Evolutionary conservation across 2,113 vertebrate genomes (phyloP).

Genomic region (Crotalus helleri): DNA sequence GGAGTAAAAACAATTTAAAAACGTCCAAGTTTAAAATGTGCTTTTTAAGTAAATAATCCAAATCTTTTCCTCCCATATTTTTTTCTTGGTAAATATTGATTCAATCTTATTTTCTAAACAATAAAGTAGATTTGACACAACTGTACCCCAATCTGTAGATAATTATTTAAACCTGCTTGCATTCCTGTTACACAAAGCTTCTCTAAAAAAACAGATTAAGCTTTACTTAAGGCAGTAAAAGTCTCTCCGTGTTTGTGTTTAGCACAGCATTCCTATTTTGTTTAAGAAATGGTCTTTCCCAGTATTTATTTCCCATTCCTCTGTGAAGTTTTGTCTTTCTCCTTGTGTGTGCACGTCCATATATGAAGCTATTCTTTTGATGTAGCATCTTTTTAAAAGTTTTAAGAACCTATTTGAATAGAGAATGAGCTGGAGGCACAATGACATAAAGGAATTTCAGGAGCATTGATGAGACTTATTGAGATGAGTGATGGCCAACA

Average conservation of each 20-base stretch:
- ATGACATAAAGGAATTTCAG: neutral
- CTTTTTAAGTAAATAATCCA: neutral
- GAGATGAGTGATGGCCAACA: neutral
- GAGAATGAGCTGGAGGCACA: neutral
- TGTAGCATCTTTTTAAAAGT: neutral
- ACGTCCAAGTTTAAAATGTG: neutral
- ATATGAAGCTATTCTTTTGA: neutral
- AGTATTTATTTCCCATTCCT: conserved; percentile 8
- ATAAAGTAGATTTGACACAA: conserved; percentile 20
- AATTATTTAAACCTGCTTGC: conserved; percentile 48
- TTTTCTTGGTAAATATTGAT: conserved; percentile 7
- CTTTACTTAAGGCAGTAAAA: conserved; percentile 53
- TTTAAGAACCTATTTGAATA: neutral
- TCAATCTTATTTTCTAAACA: conserved; percentile 26
- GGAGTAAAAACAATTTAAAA: conserved; percentile 17
- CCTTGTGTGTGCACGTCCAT: neutral
- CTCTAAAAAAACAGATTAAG: conserved; percentile 14
- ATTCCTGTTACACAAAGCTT: conserved; percentile 34
- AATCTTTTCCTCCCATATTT: neutral
- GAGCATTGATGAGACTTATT: neutral
- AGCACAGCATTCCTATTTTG: neutral
- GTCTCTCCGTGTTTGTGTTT: conserved; percentile 39
- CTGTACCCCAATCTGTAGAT: neutral
- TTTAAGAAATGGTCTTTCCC: neutral
- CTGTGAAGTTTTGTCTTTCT: neutral